A percentile compares a stretch with the other conserved stretches of the same genome.
Conservation (phyloP, 30 jellyfish, hydroid and myxozoan species). For the Phacellophora camtschatica region DNA sequence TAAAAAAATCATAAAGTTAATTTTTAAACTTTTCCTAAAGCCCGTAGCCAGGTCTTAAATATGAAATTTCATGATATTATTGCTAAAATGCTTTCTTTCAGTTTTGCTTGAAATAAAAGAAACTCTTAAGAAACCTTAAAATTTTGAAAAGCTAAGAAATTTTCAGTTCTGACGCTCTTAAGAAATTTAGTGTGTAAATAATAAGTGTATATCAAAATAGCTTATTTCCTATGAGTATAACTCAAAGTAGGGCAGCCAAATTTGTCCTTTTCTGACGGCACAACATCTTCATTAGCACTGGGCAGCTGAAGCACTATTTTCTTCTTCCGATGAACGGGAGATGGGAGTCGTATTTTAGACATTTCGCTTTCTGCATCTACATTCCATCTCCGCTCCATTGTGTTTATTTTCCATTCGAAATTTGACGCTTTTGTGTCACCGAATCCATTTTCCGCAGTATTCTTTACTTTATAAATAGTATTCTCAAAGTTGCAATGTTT, state of each 20-base stretch:
- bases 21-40: too few relatives aligned
- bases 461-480: not conserved
- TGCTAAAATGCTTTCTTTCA: too few relatives aligned
- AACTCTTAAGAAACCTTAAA: not conserved
- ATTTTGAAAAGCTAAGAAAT: not conserved
- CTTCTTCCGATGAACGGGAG: not conserved
- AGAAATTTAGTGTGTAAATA: too few relatives aligned
- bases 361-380: not conserved
- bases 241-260: not conserved
- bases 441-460: not conserved
- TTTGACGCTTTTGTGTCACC: too few relatives aligned
- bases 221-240: conserved; percentile 8
- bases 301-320: conserved; percentile 42
- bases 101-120: too few relatives aligned
- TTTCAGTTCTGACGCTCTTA: not conserved
- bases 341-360: not conserved
- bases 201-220: too few relatives aligned
- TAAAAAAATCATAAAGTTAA: too few relatives aligned
- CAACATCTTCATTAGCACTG: not conserved
- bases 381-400: too few relatives aligned
- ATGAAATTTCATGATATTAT: too few relatives aligned
- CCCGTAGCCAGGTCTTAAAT: too few relatives aligned
- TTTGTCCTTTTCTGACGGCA: not conserved
- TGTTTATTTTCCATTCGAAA: too few relatives aligned
- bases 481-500: conserved; percentile 20